Base-by-base conservation (phyloP, 2,888 invertebrate genomes). In the Craniophora ligustri region DNA sequence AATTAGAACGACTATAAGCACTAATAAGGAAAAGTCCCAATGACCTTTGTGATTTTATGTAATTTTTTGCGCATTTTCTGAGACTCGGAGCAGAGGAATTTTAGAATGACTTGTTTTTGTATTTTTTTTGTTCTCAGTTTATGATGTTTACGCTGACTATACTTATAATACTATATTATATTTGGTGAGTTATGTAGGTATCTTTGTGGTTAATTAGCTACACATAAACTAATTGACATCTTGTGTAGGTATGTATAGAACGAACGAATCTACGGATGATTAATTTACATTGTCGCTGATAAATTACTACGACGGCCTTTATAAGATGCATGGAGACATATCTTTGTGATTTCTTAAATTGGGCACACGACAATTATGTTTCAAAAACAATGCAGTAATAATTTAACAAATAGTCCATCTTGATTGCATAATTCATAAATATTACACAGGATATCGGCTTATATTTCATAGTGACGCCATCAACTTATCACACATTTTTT, bases 401-500 rank as follows among this genome's bases (percentile, higher is more conserved):
- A 21, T 42, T 31, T 13, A 11, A 16, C 40, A 40, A n/a, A 13
- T 28, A 13, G 14, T 44, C 8, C 5, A 14, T 14, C 4, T 18
- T 11, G 32, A 18, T 45, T 47, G 16, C 30, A 32, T 26, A 6
- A 5, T 13, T 19, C n/a, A 34, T 34, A n/a, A 32, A 26, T 13
- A 36, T 54, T 54, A 39, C 41, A 41, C 39, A 39, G 46, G 14
- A n/a, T 46, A 44, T 15, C 31, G 15, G 8, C 1, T 32, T 10
- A 11, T 28, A 34, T 23, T 13, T 10, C 13, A n/a, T 38, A 39
- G 34, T 39, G 6, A 21, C 13, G 6, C 5, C 32, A n/a, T n/a
- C n/a, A n/a, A 15, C 14, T 41, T 54, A 48, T 67, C 40, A 34
- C 40, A 34, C 15, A 13, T 6, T 30, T 31, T 54, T 35, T 18